These are phyloP conservation scores for Anaspis maculata DNA, from an alignment of 2,888 invertebrate genomes.

Conservation along the genomic window DNA sequence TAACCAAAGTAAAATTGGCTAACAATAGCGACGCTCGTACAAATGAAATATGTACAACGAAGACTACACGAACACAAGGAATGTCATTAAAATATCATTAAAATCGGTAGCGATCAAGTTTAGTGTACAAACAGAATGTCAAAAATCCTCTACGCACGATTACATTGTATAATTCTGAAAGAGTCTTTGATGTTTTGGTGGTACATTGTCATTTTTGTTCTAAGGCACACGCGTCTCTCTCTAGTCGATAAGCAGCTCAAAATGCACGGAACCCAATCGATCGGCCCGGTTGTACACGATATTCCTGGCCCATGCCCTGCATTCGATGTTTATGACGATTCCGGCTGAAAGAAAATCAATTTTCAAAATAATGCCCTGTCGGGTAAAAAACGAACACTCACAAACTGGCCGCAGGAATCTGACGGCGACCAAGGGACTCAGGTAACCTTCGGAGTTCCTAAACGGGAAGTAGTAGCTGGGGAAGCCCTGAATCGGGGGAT, in stretches of 20 bases:
- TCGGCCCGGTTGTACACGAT: conserved; percentile 58
- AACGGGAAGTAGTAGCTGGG: conserved; percentile 88
- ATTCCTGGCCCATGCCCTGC: conserved; percentile 85
- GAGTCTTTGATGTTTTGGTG: too few relatives aligned
- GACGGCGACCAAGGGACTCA: conserved; percentile 82
- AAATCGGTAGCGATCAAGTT: too few relatives aligned
- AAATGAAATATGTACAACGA: too few relatives aligned
- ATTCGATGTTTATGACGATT: conserved; percentile 67
- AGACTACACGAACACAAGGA: too few relatives aligned
- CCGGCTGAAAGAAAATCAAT: conserved; percentile 41
- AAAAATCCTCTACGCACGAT: too few relatives aligned
- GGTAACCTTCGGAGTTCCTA: conserved; percentile 76
- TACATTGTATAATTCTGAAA: too few relatives aligned
- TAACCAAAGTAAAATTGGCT: too few relatives aligned
- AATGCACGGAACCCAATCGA: conserved; percentile 59
- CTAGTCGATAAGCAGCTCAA: conserved; percentile 56
- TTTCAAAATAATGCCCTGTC: conserved; percentile 1
- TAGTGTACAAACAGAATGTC: too few relatives aligned
- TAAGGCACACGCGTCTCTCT: too few relatives aligned
- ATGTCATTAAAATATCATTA: too few relatives aligned
- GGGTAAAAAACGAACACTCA: conserved; percentile 43
- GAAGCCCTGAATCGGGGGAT: conserved; percentile 64
- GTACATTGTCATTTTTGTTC: too few relatives aligned
- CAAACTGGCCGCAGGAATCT: conserved; percentile 74
- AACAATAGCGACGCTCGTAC: too few relatives aligned